Percentiles rank a stretch among this genome's conserved stretches.
These are phyloP conservation scores for Ondatra zibethicus DNA, from an alignment of 2,113 vertebrate species.

Conservation along the genomic window DNA sequence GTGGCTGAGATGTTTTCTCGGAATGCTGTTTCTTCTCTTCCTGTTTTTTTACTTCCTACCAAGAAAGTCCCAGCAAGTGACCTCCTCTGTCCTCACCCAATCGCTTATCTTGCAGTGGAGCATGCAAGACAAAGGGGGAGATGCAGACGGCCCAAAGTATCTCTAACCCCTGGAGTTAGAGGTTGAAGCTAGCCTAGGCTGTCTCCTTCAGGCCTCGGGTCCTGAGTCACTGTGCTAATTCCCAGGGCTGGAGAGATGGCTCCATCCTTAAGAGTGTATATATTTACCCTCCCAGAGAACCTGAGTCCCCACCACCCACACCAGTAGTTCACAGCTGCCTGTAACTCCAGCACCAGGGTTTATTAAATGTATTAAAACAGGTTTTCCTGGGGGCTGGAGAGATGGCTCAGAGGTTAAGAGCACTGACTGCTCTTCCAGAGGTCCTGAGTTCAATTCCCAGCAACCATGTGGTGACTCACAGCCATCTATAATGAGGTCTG, in stretches of 20 bases:
- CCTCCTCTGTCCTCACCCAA: neutral
- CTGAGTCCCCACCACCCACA: neutral
- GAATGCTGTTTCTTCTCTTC: neutral
- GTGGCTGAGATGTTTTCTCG: neutral
- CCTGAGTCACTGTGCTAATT: neutral
- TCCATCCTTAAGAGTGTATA: neutral
- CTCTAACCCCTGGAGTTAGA: neutral
- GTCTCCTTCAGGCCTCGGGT: neutral
- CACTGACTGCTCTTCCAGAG: no score
- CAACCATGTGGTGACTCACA: no score
- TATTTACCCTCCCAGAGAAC: neutral
- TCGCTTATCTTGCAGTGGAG: neutral
- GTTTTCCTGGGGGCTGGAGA: no score
- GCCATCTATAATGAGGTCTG: no score
- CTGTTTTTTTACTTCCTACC: conserved; percentile 42
- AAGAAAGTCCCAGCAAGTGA: conserved; percentile 5
- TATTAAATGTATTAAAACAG: neutral
- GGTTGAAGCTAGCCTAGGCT: neutral
- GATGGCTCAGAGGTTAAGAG: no score
- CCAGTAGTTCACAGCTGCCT: neutral
- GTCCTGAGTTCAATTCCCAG: no score
- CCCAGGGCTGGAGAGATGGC: neutral
- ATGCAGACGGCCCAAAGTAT: neutral
- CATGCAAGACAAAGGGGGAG: neutral
- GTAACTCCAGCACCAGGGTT: neutral